Percentiles rank a stretch among this genome's conserved stretches.
Conservation (phyloP, 2,888 invertebrate species). For the Trichogramma evanescens region DNA sequence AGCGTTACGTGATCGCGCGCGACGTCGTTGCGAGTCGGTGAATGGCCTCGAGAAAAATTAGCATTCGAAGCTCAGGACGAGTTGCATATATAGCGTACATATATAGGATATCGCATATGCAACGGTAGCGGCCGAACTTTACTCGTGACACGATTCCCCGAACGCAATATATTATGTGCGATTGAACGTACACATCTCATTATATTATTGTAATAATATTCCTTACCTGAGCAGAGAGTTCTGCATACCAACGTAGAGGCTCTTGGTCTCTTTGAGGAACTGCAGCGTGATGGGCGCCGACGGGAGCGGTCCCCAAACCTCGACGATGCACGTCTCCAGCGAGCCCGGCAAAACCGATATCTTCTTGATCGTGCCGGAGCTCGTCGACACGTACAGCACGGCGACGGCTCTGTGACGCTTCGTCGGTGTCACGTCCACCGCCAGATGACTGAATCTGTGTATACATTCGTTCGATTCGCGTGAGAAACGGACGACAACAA, state of each 20-base stretch:
- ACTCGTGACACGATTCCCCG: too few relatives aligned
- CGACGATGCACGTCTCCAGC: conserved; percentile 73
- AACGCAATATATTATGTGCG: too few relatives aligned
- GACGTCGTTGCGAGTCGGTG: not conserved
- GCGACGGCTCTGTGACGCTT: conserved; percentile 65
- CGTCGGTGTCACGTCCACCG: conserved; percentile 72
- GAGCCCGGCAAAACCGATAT: conserved; percentile 66
- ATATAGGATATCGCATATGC: too few relatives aligned
- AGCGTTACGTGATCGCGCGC: not conserved
- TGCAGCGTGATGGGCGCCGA: conserved; percentile 59
- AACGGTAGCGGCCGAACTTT: too few relatives aligned
- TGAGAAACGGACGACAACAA: not conserved
- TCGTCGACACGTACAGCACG: conserved; percentile 75
- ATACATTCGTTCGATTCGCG: not conserved
- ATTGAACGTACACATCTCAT: too few relatives aligned
- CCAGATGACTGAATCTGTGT: conserved; percentile 61
- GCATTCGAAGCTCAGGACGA: conserved; percentile 1
- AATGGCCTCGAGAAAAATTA: conserved; percentile 2
- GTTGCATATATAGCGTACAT: too few relatives aligned
- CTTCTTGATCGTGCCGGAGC: conserved; percentile 70
- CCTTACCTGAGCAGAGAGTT: conserved; percentile 34
- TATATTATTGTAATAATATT: not conserved
- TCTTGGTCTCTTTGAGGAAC: conserved; percentile 71
- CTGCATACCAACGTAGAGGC: conserved; percentile 44
- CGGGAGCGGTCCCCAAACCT: conserved; percentile 69